A percentile compares a stretch with the other conserved stretches of the same genome.
These are phyloP conservation scores for Botrylloides violaceus DNA, from an alignment of 23 tunicate genomes.

Conservation along the genomic window DNA sequence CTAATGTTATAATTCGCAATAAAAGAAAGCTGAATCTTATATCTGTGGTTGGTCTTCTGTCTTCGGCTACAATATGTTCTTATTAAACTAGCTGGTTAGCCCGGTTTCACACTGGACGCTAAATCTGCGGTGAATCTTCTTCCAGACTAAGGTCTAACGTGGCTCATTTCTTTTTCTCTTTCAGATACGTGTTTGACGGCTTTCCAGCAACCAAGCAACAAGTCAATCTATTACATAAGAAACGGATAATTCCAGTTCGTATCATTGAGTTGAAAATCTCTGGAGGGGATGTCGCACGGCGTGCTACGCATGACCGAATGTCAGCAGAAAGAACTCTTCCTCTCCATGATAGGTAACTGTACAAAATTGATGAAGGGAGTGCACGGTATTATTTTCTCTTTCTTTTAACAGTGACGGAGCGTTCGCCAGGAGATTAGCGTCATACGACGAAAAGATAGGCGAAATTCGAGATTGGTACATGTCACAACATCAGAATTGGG, in stretches of 20 bases:
- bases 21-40: too few species aligned
- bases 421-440: slow-evolving; percentile 30
- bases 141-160: background rate
- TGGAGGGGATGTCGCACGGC: slow-evolving; percentile 35
- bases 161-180: background rate
- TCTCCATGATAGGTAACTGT: slow-evolving; percentile 53
- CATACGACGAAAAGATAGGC: slow-evolving; percentile 39
- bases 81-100: too few species aligned
- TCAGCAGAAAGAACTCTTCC: slow-evolving; percentile 8
- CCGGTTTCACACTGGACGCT: too few species aligned
- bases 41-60: too few species aligned
- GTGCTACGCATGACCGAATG: slow-evolving; percentile 31
- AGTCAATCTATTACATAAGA: slow-evolving; percentile 38
- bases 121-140: too few species aligned
- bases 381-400: background rate
- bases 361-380: background rate
- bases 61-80: too few species aligned
- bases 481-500: slow-evolving; percentile 75
- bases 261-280: slow-evolving; percentile 49
- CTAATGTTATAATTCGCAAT: too few species aligned
- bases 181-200: slow-evolving; percentile 77
- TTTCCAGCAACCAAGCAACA: slow-evolving; percentile 61
- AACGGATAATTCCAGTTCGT: slow-evolving; percentile 63
- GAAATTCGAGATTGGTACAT: slow-evolving; percentile 33
- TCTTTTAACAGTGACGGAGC: slow-evolving; percentile 41